Base-by-base conservation (phyloP, 2,888 invertebrate genomes). In the Hypsopygia costalis region DNA sequence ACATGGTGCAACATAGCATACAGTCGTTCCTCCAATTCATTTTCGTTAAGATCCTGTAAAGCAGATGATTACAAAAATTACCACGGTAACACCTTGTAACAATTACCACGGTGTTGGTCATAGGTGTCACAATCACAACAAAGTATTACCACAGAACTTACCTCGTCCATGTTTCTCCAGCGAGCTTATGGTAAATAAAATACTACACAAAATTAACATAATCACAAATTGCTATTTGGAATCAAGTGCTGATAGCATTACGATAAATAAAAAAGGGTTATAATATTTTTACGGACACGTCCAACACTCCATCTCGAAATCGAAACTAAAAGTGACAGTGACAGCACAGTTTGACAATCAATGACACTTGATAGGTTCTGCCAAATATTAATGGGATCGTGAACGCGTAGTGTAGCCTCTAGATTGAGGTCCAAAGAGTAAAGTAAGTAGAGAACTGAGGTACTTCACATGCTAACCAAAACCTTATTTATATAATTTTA, bases 1-100 rank as follows among this genome's bases (percentile, higher is more conserved):
- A 75, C 81, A 77, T 87, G 75, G 62, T 88, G 82, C 55, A 87
- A 58, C 77, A 83, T 80, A 67, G 88, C 80, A 78, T 88, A 87
- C 51, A 88, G 69, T 65, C 74, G 76, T 55, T 81, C 82, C 58
- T 88, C 86, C 72, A 83, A 62, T 53, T 89, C 89, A 79, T 83
- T 73, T 60, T 88, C 87, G 69, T 76, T 81, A 78, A 80, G 78
- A 72, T 86, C 88, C 89, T 89, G 67, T 57, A 85, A 82, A 57
- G 55, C 36, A 57, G 50, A 49, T 36, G 51, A 67, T 71, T 67
- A 51, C 56, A 71, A 67, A n/a, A 74, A 72, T 69, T 46, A 61
- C 45, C 62, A 62, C 44, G 61, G n/a, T n/a, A n/a, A n/a, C n/a
- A n/a, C n/a, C n/a, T n/a, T n/a, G n/a, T n/a, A n/a, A n/a, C n/a